A percentile compares a stretch with the other conserved stretches of the same genome.
phyloP scores from a whole-genome alignment of 2,797 vertebrate species.

The Myotis planiceps region DNA sequence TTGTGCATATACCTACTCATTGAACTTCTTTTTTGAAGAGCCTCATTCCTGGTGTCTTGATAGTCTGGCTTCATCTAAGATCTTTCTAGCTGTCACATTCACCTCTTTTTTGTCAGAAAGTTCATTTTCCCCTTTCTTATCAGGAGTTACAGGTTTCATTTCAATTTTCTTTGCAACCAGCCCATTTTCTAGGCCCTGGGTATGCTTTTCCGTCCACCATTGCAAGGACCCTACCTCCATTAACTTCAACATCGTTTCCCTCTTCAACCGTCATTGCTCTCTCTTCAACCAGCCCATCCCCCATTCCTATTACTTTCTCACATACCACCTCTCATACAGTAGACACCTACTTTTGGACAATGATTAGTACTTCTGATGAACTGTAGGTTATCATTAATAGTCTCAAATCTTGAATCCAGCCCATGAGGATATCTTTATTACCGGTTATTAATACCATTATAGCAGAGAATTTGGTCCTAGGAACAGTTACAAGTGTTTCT shows the following conservation, averaged over 20 bases:
- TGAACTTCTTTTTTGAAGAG: not conserved
- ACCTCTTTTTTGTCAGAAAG: not conserved
- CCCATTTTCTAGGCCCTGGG: not conserved
- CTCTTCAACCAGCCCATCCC: not conserved
- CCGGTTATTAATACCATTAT: not conserved
- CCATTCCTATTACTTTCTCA: not conserved
- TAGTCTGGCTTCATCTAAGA: not conserved
- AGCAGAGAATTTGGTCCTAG: not conserved
- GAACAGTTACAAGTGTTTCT: not conserved
- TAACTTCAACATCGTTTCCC: not conserved
- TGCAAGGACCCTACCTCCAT: not conserved
- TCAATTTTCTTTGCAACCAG: not conserved
- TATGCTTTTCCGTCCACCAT: not conserved
- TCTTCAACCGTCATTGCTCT: not conserved
- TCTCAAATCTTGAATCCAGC: not conserved
- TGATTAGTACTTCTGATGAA: not conserved
- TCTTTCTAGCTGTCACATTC: accelerated
- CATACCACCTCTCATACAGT: not conserved
- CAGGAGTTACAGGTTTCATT: not conserved
- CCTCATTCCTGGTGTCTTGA: too few relatives aligned
- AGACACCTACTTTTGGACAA: not conserved
- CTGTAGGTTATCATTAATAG: not conserved
- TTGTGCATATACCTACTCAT: not conserved
- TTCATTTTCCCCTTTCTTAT: not conserved
- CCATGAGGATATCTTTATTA: not conserved